Base-by-base conservation (phyloP, 2,797 vertebrate species). In the Salarias fasciatus region DNA sequence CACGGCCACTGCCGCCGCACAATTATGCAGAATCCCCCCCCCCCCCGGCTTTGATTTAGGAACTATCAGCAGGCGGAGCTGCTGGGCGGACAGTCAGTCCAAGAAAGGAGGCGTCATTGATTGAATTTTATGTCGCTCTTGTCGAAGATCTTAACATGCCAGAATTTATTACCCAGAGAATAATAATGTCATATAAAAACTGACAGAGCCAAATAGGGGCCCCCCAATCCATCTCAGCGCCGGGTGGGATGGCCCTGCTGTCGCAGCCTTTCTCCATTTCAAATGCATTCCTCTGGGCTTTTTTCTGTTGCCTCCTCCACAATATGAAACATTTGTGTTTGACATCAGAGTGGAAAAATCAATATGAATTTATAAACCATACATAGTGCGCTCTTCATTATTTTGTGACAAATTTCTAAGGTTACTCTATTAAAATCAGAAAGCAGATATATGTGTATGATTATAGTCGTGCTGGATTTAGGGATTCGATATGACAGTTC, bases 161-260 rank as follows among this genome's bases (percentile, higher is more conserved):
- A 90, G 81, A 93, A 94, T 93, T 94, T 93, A 94, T 91, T 89
- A 91, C 90, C 89, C 61, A 4, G 75, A 83, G 91, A 92, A 93
- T 93, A 94, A 94, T 93, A 92, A 93, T 93, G 91, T 91, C 91
- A 88, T 90, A 93, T 94, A 94, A 93, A 92, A 93, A 77, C 86
- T 90, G 91, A 92, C 90, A 91, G 85, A 80, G 68, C 77, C 83
- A 84, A 77, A 79, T 63, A 83, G 63, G 66, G 53, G 50, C 63
- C 67, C 61, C 59, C 62, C 82, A 59, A 72, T 76, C 76, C 77
- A 77, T 86, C 80, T 86, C 72, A 43, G 36, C 63, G 51, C 80
- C 62, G 18, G 8, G 42, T 9, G 59, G 53, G 65, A 66, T 59
- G 33, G 56, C 44, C 60, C 54, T 68, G 77, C 54, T 68, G 77